Conservation (phyloP, 2,113 vertebrate genomes). For the Puffinus mauretanicus region DNA sequence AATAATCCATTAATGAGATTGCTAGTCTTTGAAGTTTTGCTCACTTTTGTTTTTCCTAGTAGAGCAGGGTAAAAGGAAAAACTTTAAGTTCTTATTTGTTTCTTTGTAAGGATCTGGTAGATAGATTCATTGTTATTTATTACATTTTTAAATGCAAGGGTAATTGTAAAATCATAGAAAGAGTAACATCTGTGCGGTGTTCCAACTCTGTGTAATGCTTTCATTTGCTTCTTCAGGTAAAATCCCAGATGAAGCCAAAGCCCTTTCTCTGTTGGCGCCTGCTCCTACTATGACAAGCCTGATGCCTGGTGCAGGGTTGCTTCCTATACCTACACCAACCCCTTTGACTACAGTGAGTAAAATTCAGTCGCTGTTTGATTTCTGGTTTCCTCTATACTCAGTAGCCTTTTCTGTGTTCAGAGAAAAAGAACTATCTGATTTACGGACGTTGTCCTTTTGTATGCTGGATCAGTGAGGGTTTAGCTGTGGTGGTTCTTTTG, state of each 20-base stretch:
- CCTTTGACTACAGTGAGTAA: slow-evolving; percentile 73
- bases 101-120: slow-evolving; percentile 79
- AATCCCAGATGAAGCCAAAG: slow-evolving; percentile 98
- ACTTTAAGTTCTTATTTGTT: slow-evolving; percentile 76
- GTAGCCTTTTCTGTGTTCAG: neutral
- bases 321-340: slow-evolving; percentile 88
- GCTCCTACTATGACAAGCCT: slow-evolving; percentile 85
- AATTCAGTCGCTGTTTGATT: neutral
- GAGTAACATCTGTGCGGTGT: slow-evolving; percentile 54
- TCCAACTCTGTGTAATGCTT: slow-evolving; percentile 74
- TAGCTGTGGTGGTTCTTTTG: neutral
- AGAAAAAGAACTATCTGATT: neutral
- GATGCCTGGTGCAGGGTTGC: slow-evolving; percentile 91
- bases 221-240: slow-evolving; percentile 90
- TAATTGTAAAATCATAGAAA: slow-evolving; percentile 75
- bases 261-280: slow-evolving; percentile 92
- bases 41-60: slow-evolving; percentile 84
- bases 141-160: slow-evolving; percentile 78
- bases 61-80: slow-evolving; percentile 79
- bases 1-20: slow-evolving; percentile 83
- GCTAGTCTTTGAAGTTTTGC: slow-evolving; percentile 80
- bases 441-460: fast-evolving
- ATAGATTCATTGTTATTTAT: slow-evolving; percentile 74
- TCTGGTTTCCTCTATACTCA: neutral
- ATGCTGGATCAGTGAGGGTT: neutral